Percentiles rank a stretch among this genome's conserved stretches.
Evolutionary conservation across 2,113 vertebrate species (phyloP).

Genomic region (Thunnus maccoyii): DNA sequence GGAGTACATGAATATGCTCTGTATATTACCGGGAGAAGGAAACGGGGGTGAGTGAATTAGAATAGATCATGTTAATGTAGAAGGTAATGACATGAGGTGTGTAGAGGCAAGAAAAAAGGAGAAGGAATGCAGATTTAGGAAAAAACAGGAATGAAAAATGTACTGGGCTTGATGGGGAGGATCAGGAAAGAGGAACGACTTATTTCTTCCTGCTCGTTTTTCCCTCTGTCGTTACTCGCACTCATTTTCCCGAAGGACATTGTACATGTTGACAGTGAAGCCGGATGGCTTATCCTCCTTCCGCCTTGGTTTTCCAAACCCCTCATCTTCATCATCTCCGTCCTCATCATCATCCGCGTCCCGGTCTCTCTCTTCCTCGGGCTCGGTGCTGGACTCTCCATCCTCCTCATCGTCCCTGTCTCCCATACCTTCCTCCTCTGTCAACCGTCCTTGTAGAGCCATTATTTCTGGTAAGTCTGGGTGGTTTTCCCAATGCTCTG

Average conservation of each 20-base stretch:
- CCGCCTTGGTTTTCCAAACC: conserved; percentile 45
- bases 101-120: conserved; percentile 17
- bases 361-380: conserved; percentile 90
- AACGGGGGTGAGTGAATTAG: conserved; percentile 2
- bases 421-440: conserved; percentile 67
- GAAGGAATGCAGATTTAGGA: conserved; percentile 47
- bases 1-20: conserved; percentile 60
- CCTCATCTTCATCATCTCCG: conserved; percentile 87
- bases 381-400: conserved; percentile 89
- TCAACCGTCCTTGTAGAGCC: conserved; percentile 82
- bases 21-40: conserved; percentile 24
- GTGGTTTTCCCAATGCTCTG: conserved; percentile 91
- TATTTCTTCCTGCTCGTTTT: conserved; percentile 33
- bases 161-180: conserved; percentile 17
- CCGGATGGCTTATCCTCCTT: conserved; percentile 65
- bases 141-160: conserved; percentile 43
- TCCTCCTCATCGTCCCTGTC: conserved; percentile 84
- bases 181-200: conserved; percentile 20
- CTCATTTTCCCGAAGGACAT: conserved; percentile 89
- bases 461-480: conserved; percentile 87
- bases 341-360: conserved; percentile 93
- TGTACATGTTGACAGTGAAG: conserved; percentile 86
- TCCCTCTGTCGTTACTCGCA: conserved; percentile 79
- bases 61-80: conserved; percentile 37
- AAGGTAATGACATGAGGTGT: conserved; percentile 22